Conservation (phyloP, 2,888 invertebrate genomes). For the Dorcus hopei region DNA sequence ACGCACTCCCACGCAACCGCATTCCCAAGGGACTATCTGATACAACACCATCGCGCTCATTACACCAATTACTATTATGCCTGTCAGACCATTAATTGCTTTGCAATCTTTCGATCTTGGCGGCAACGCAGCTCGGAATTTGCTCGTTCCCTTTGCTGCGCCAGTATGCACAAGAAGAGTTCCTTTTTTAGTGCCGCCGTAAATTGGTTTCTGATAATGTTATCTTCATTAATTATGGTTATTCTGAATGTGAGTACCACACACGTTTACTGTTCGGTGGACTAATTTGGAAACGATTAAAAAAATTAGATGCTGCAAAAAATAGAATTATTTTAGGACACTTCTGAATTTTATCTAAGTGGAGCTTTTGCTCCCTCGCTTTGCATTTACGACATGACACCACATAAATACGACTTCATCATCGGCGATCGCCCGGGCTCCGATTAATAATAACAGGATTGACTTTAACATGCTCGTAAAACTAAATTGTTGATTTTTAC, state of each 20-base stretch:
- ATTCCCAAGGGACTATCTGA: constrained; percentile 11
- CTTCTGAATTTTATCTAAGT: no score
- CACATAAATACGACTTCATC: background rate
- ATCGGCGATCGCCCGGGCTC: background rate
- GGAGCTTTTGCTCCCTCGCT: no score
- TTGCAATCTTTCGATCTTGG: constrained; percentile 4
- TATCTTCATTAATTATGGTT: no score
- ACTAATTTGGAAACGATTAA: no score
- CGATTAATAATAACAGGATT: background rate
- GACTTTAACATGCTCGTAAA: background rate
- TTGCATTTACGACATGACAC: background rate
- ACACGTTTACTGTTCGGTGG: no score
- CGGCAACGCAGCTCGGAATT: background rate
- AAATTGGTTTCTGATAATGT: no score
- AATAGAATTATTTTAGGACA: no score
- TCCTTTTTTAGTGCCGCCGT: no score
- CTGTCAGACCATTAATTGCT: constrained; percentile 20
- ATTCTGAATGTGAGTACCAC: no score
- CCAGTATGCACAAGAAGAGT: no score
- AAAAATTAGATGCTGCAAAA: no score
- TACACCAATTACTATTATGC: constrained; percentile 21
- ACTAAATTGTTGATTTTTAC: background rate
- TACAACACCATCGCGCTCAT: constrained; percentile 17
- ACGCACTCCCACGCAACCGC: constrained; percentile 16
- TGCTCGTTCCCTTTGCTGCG: no score